phyloP scores from a whole-genome alignment of 2,888 invertebrate genomes.

The Augochlorella aurata region DNA sequence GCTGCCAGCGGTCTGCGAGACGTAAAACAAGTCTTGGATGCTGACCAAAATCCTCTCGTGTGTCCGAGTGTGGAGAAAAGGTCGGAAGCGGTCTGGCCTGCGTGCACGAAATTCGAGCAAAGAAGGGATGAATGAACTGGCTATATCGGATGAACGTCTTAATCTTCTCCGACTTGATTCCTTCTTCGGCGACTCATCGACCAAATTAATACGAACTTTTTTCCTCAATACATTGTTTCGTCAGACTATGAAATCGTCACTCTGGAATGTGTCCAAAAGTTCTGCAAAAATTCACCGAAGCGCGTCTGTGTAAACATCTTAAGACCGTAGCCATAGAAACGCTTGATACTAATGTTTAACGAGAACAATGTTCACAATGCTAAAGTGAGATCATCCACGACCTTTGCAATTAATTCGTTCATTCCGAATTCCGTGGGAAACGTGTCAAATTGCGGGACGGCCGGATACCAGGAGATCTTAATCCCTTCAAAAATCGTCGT shows the following conservation, averaged over 20 bases:
- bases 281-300: not conserved
- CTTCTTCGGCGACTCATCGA: no score
- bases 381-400: no score
- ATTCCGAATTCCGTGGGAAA: no score
- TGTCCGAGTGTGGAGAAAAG: constrained; percentile 34
- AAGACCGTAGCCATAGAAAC: no score
- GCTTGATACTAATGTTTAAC: no score
- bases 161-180: not conserved
- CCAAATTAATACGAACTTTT: no score
- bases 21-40: constrained; percentile 62
- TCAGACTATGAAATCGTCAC: not conserved
- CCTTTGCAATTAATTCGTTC: no score
- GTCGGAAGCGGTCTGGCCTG: constrained; percentile 6
- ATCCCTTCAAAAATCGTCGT: not conserved
- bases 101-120: constrained; percentile 30
- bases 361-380: no score
- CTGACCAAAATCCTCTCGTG: constrained; percentile 49
- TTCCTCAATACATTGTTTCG: not conserved
- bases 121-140: constrained; percentile 24
- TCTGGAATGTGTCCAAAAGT: not conserved
- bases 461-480: not conserved
- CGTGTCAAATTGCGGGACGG: no score
- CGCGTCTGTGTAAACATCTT: no score
- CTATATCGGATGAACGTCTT: not conserved
- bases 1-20: constrained; percentile 38